Evolutionary conservation across 2,113 vertebrate species (phyloP).

Genomic region (Cyprinus carpio): DNA sequence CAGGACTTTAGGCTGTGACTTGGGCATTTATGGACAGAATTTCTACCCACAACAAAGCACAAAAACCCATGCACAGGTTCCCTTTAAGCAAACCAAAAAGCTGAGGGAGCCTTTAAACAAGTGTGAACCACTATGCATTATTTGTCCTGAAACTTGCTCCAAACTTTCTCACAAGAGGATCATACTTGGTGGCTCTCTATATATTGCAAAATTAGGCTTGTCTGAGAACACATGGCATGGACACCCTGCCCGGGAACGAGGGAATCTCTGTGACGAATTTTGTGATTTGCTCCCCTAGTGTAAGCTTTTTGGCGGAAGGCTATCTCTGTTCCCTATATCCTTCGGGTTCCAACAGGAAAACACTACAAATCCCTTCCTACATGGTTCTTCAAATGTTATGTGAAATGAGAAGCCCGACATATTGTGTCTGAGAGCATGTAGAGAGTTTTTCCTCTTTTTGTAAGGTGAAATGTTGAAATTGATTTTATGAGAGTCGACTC

Average conservation of each 20-base stretch:
- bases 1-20: slow-evolving; percentile 8
- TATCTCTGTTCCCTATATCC: slow-evolving; percentile 45
- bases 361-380: slow-evolving; percentile 58
- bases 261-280: slow-evolving; percentile 58
- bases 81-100: slow-evolving; percentile 26
- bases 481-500: slow-evolving; percentile 42
- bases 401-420: slow-evolving; percentile 9
- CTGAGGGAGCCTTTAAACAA: neutral
- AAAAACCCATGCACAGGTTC: neutral
- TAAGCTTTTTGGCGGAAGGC: slow-evolving; percentile 49
- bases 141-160: slow-evolving; percentile 18
- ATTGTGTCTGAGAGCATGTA: slow-evolving; percentile 43
- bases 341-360: slow-evolving; percentile 33
- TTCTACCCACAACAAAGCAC: neutral
- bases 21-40: slow-evolving; percentile 33
- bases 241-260: neutral
- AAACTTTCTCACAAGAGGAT: neutral
- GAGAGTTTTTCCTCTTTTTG: neutral
- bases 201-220: neutral
- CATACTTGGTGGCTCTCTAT: neutral
- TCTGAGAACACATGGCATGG: slow-evolving; percentile 4
- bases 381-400: slow-evolving; percentile 48
- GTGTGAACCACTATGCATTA: slow-evolving; percentile 27
- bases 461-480: slow-evolving; percentile 20
- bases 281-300: slow-evolving; percentile 49